Evolutionary conservation across 2,888 invertebrate species (phyloP), one percentile per base, ranked within the genome.

Genomic region (Pyrgus malvae): DNA sequence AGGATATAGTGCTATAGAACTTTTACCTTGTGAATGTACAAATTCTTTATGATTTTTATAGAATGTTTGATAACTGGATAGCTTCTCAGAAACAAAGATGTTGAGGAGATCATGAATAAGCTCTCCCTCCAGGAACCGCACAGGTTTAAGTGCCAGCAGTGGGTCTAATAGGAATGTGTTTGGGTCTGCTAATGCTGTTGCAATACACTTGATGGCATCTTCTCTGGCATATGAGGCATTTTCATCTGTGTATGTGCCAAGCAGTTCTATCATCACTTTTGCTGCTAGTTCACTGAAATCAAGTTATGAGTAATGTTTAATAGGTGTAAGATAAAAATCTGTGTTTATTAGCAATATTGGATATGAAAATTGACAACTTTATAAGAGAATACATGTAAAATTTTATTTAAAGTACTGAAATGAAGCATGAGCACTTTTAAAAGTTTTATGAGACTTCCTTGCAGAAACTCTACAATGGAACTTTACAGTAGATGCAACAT

Each of bases 221-320:
- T 98, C 98, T 63, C 98, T 92, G 0, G 99, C 99, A 62, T 97
- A 96, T 1, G 97, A 97, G 0, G 99, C 99, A 87, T 99, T 99
- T 73, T 98, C 98, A 58, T 98, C 95, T 17, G 98, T 98, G 83
- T 99, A 99, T 0, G 99, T 99, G 17, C 97, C 97, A 54, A 99
- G 89, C 0, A 99, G 90, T 81, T 98, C 98, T 60, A 99, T 95
- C 99, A 99, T 99, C 2, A 98, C 98, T 81, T 97, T 97, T 12
- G 98, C 95, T 17, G 98, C 98, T 69, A 96, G 92, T 75, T 98
- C 98, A 82, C 97, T 96, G 78, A 17, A 33, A 59, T 55, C 0
- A 23, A 21, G 27, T 11, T 7, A 12, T 4, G 23, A 27, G 17
- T 31, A 8, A 11, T 23, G 11, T 9, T 14, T 19, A 4, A 31